A percentile compares a stretch with the other conserved stretches of the same genome.
These are phyloP conservation scores for Eupithecia vulgata DNA, from an alignment of 2,888 invertebrate genomes.

Conservation along the genomic window DNA sequence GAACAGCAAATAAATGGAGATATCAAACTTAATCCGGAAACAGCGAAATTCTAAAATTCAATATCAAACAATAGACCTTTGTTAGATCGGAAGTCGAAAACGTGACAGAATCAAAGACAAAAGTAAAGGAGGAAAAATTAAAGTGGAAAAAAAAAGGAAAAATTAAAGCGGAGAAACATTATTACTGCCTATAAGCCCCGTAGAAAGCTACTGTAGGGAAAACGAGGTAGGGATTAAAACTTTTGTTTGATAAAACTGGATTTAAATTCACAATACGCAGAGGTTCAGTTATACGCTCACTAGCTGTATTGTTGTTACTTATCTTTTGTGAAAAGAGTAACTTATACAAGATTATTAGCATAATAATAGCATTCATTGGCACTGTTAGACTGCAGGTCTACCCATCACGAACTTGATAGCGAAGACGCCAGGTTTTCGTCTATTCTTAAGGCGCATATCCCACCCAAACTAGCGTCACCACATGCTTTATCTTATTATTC, in stretches of 20 bases:
- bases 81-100: slow-evolving; percentile 3
- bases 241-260: background rate
- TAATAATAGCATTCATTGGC: too few relatives aligned
- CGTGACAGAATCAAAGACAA: slow-evolving; percentile 17
- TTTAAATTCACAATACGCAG: background rate
- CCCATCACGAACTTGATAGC: too few relatives aligned
- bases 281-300: background rate
- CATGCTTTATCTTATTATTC: too few relatives aligned
- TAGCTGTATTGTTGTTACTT: background rate
- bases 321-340: background rate
- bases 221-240: slow-evolving; percentile 5
- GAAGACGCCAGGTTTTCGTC: too few relatives aligned
- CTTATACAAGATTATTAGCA: background rate
- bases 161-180: background rate
- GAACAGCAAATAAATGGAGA: background rate
- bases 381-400: too few relatives aligned
- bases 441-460: too few relatives aligned
- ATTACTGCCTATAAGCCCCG: background rate
- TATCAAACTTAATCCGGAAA: background rate
- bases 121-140: slow-evolving; percentile 1
- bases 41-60: slow-evolving; percentile 18
- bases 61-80: slow-evolving; percentile 20
- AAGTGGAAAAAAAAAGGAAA: background rate
- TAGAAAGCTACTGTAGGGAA: background rate
- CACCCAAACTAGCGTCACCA: too few relatives aligned